Conservation (phyloP, 2,888 invertebrate species). For the Aspidapion aeneum region DNA sequence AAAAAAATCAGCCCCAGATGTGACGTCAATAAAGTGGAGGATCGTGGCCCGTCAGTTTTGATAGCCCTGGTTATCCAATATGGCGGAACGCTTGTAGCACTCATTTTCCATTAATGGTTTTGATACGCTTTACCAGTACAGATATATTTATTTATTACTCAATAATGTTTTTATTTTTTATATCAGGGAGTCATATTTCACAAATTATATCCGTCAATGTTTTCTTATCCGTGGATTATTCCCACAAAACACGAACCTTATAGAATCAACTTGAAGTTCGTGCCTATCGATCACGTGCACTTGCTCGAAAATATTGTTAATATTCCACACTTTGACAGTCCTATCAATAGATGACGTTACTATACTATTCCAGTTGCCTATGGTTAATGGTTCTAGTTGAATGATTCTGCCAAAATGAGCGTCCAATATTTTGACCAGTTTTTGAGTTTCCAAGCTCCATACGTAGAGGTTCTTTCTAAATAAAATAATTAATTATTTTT, state of each 20-base stretch:
- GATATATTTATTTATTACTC: too few relatives aligned
- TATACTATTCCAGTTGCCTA: slow-evolving; percentile 89
- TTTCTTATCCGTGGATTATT: too few relatives aligned
- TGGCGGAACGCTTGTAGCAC: too few relatives aligned
- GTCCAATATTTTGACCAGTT: slow-evolving; percentile 87
- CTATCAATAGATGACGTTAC: slow-evolving; percentile 97
- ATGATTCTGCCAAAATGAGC: slow-evolving; percentile 97
- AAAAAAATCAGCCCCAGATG: too few relatives aligned
- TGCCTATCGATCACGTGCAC: slow-evolving; percentile 94
- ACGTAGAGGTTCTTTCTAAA: slow-evolving; percentile 83
- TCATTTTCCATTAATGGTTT: too few relatives aligned
- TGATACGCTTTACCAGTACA: too few relatives aligned
- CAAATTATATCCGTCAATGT: too few relatives aligned
- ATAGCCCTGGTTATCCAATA: too few relatives aligned
- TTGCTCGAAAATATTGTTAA: slow-evolving; percentile 97
- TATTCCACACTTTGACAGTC: slow-evolving; percentile 98
- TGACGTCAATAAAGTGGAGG: too few relatives aligned
- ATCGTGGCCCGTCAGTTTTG: too few relatives aligned
- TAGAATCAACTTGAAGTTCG: slow-evolving; percentile 90
- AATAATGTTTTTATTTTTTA: too few relatives aligned
- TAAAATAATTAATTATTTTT: background rate
- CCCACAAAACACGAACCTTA: slow-evolving; percentile 73
- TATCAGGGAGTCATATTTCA: too few relatives aligned
- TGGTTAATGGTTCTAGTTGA: slow-evolving; percentile 80
- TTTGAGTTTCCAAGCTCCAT: slow-evolving; percentile 80